Conservation (phyloP, 2,797 vertebrate species). For the Geotrypetes seraphini region DNA sequence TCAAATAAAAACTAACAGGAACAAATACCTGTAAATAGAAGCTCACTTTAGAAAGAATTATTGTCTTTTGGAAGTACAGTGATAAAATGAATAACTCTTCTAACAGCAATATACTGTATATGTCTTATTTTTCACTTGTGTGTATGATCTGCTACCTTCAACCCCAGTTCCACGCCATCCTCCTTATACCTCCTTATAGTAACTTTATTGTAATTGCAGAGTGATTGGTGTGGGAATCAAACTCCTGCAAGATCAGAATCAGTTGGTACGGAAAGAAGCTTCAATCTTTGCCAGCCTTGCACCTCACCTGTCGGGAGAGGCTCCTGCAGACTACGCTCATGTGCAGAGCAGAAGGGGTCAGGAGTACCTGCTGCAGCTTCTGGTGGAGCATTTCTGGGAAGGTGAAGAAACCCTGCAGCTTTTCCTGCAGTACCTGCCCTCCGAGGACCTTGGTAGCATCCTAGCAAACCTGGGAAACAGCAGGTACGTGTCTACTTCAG, state of each 20-base stretch:
- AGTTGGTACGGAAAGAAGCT: conserved; percentile 54
- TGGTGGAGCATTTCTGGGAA: conserved; percentile 53
- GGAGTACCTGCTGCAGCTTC: conserved; percentile 53
- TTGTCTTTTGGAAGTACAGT: no score
- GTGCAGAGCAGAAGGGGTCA: conserved; percentile 64
- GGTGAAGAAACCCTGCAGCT: conserved; percentile 42
- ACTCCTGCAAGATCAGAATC: conserved; percentile 77
- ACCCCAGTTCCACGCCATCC: no score
- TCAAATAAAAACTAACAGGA: no score
- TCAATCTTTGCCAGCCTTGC: conserved; percentile 56
- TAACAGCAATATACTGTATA: no score
- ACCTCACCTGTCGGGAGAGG: background rate
- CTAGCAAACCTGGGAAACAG: conserved; percentile 40
- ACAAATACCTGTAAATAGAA: no score
- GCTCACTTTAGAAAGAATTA: no score
- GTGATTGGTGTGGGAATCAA: conserved; percentile 55
- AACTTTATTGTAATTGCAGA: no score
- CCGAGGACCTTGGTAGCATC: conserved; percentile 42
- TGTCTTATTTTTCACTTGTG: no score
- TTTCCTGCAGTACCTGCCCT: conserved; percentile 60
- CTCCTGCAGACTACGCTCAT: conserved; percentile 12
- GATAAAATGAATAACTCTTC: no score
- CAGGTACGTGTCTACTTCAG: conserved; percentile 53
- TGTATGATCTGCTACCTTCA: no score
- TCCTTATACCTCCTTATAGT: no score